Conservation (phyloP, 1,140 invertebrate genomes). For the Halictus rubicundus region DNA sequence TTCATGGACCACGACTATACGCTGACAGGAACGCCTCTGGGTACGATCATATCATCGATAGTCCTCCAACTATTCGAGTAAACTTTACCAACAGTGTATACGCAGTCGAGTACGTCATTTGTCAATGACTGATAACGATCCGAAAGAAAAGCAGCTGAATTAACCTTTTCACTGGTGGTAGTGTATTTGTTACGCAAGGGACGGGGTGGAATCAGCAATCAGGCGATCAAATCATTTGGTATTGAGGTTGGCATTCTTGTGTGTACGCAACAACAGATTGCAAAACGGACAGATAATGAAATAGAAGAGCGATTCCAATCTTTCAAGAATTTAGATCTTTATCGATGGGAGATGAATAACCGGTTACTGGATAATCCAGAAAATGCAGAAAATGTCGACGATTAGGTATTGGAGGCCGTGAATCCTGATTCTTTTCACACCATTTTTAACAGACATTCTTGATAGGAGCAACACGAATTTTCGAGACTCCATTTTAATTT, state of each 20-base stretch:
- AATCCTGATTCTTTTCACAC: too few relatives aligned
- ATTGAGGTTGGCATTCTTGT: neutral
- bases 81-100: neutral
- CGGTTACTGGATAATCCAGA: too few relatives aligned
- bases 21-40: conserved; percentile 91
- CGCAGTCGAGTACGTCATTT: neutral
- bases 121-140: neutral
- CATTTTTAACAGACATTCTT: too few relatives aligned
- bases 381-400: too few relatives aligned
- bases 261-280: neutral
- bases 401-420: too few relatives aligned
- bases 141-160: neutral
- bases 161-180: neutral
- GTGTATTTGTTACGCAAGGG: neutral
- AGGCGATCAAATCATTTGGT: neutral
- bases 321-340: neutral
- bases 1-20: conserved; percentile 97
- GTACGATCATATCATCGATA: conserved; percentile 78
- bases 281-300: neutral
- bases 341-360: too few relatives aligned
- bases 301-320: neutral
- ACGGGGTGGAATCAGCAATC: neutral
- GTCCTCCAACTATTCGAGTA: neutral
- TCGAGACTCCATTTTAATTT: too few relatives aligned
- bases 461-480: too few relatives aligned